Base-by-base conservation (phyloP, 2,888 invertebrate genomes). In the Baccha elongata region DNA sequence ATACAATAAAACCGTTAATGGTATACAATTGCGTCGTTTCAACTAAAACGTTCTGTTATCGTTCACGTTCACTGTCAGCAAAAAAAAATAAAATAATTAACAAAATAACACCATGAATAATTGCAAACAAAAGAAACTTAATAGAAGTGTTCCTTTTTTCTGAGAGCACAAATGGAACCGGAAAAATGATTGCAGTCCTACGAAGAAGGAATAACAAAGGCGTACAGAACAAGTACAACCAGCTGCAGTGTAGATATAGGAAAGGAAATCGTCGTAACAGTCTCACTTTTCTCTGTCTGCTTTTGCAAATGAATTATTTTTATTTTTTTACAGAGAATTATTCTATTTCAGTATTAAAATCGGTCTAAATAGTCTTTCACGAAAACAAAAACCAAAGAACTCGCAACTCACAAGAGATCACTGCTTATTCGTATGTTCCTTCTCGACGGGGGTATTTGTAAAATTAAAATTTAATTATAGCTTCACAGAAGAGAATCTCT, bases 261-360 rank as follows among this genome's bases (percentile, higher is more conserved):
- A 75, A 80, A 68, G 74, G 44, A 67, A 72, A 72, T 35, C 35
- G 29, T 40, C 40, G 23, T 46, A 53, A 35, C 48, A 58, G 52
- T 21, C 37, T 73, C 52, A 60, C 52, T 52, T 55, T 23, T 37
- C 26, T 50, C 15, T 52, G 58, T 69, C 52, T 65, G 44, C 50
- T 81, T 65, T 65, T 52, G 65, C 69, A 75, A 58, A 17, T 48
- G 32, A 69, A 52, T 75, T 60, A 44, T 60, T 42, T 29, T 60
- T n/a, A 11, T 15, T 11, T 52, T 32, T 32, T 37, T 8, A 37
- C 21, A 21, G 55, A 55, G 10, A 37, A 55, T 21, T 42, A 42
- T 58, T 75, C 81, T 81, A 81, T 81, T 81, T 81, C 71, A 40
- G 76, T 71, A 81, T 37, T 53, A 71, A 71, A 71, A 65, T 80